Evolutionary conservation across 2,113 vertebrate species (phyloP).

Genomic region (Eonycteris spelaea): DNA sequence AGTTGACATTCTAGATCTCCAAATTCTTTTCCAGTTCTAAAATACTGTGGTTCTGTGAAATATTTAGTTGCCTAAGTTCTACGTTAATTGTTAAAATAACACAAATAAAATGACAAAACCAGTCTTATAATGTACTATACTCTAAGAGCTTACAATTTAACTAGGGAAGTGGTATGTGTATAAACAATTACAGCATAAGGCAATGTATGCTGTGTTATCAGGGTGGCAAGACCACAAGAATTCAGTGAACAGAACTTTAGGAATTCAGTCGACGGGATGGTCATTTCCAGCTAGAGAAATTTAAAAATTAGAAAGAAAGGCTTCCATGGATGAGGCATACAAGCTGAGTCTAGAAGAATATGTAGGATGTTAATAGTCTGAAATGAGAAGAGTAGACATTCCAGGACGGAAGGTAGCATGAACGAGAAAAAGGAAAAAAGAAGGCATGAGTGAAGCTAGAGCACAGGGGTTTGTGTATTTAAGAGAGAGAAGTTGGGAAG

Average conservation of each 20-base stretch:
- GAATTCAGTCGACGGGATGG: neutral
- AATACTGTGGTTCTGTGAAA: neutral
- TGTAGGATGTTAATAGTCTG: neutral
- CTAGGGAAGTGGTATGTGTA: neutral
- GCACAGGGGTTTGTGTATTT: neutral
- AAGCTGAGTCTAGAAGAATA: neutral
- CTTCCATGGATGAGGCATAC: neutral
- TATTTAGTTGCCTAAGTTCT: constrained; percentile 28
- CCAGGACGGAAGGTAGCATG: neutral
- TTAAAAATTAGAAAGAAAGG: neutral
- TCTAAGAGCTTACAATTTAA: neutral
- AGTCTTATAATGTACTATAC: neutral
- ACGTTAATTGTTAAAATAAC: neutral
- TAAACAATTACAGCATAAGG: constrained; percentile 10
- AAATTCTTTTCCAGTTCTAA: constrained; percentile 33
- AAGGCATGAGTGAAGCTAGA: neutral
- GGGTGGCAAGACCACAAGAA: constrained; percentile 21
- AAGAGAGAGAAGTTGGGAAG: neutral
- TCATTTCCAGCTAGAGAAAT: neutral
- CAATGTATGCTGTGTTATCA: neutral
- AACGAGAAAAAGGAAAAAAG: neutral
- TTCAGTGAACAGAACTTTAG: constrained; percentile 3
- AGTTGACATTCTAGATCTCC: neutral
- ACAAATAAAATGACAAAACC: constrained; percentile 10
- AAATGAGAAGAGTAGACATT: neutral